Evolutionary conservation across 2,113 vertebrate genomes (phyloP).

Genomic region (Balaenoptera acutorostrata): DNA sequence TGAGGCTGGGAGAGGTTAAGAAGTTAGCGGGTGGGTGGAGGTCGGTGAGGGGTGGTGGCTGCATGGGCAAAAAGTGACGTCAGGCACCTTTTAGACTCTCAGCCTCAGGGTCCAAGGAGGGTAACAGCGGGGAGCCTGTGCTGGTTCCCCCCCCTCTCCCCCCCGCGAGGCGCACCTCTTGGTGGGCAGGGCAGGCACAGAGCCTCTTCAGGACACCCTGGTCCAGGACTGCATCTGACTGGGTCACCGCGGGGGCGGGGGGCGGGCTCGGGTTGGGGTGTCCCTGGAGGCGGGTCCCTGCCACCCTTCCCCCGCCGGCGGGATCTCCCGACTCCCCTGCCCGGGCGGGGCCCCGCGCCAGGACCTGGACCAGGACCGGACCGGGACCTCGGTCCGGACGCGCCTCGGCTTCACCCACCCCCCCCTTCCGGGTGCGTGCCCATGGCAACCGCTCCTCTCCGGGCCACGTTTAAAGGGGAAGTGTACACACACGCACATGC

Average conservation of each 20-base stretch:
- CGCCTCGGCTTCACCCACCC: background rate
- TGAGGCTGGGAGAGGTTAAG: background rate
- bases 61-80: background rate
- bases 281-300: background rate
- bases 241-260: background rate
- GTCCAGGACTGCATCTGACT: background rate
- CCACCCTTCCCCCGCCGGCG: background rate
- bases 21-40: background rate
- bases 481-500: background rate
- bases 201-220: background rate
- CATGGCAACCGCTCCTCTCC: constrained; percentile 59
- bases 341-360: accelerated
- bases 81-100: background rate
- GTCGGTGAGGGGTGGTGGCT: background rate
- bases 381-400: background rate
- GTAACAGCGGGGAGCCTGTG: background rate
- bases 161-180: background rate
- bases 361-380: accelerated
- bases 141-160: background rate
- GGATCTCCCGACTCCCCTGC: background rate
- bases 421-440: background rate
- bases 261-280: background rate
- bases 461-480: background rate
- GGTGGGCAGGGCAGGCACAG: background rate
- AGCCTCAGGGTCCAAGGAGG: too few relatives aligned